Conservation (phyloP, 2,888 invertebrate species). For the Gasteruption jaculator region DNA sequence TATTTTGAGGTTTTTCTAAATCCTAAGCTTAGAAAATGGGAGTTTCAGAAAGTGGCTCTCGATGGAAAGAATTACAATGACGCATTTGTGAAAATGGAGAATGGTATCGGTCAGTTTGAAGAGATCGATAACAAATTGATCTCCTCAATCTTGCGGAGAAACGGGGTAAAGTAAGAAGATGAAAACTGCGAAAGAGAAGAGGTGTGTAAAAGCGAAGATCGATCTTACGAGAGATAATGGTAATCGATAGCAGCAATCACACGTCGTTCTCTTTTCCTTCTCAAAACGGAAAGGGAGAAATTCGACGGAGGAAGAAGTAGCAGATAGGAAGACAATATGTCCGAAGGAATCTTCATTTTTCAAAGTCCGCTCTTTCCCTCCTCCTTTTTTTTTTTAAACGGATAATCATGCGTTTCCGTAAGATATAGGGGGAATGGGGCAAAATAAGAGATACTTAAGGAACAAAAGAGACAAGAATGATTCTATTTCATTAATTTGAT, state of each 20-base stretch:
- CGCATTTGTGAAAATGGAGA: no score
- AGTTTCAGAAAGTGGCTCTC: no score
- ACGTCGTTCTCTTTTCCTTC: constrained; percentile 11
- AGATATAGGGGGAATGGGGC: no score
- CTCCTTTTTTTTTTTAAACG: no score
- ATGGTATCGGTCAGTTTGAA: no score
- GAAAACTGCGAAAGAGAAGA: constrained; percentile 1
- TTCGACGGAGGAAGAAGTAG: constrained; percentile 1
- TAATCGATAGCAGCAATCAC: constrained; percentile 18
- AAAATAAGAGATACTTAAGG: no score
- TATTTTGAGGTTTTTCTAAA: no score
- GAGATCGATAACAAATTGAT: constrained; percentile 14
- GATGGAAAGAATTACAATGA: no score
- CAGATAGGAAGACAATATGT: constrained; percentile 14
- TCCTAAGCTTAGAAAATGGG: no score
- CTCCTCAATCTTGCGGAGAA: constrained; percentile 3
- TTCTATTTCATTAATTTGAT: no score
- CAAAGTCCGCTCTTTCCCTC: constrained; percentile 22
- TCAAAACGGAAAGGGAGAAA: constrained; percentile 4
- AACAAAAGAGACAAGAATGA: no score
- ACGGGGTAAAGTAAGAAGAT: constrained; percentile 7
- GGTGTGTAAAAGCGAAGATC: constrained; percentile 7
- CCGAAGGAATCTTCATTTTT: constrained; percentile 24
- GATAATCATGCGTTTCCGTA: no score
- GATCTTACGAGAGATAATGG: constrained; percentile 13